Percentiles rank a stretch among this genome's conserved stretches.
Conservation (phyloP, 2,113 vertebrate genomes). For the Anoura caudifer region DNA sequence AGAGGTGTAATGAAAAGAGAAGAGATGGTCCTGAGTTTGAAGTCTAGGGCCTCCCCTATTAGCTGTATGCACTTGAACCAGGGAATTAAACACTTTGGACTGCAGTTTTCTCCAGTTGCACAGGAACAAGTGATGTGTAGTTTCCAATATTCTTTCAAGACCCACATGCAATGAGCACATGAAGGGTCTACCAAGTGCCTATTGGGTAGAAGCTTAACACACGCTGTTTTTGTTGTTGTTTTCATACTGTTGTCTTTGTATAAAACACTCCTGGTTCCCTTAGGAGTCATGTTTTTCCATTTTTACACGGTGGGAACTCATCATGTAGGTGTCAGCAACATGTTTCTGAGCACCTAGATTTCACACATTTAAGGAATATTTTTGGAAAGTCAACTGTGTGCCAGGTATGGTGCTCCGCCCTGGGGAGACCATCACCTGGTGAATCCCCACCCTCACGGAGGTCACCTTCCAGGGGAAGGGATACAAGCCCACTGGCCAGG, state of each 20-base stretch:
- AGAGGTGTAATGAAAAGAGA: not conserved
- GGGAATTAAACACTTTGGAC: not conserved
- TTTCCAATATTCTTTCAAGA: not conserved
- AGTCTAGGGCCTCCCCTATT: no score
- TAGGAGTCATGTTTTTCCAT: not conserved
- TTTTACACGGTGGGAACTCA: not conserved
- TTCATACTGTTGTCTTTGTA: not conserved
- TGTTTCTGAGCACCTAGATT: not conserved
- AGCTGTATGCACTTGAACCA: not conserved
- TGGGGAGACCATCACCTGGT: no score
- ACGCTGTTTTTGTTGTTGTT: not conserved
- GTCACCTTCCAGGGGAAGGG: not conserved
- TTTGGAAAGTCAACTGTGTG: fast-evolving
- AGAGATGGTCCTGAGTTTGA: not conserved
- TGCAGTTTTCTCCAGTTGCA: not conserved
- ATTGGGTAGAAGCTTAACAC: not conserved
- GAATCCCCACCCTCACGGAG: not conserved
- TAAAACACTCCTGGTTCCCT: not conserved
- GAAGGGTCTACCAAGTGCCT: not conserved
- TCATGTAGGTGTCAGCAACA: not conserved
- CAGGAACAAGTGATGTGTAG: no score
- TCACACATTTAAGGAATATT: not conserved
- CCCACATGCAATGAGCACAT: not conserved
- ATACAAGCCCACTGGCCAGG: not conserved
- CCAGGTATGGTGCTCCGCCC: not conserved